Evolutionary conservation across 2,888 invertebrate genomes (phyloP), one percentile per base, ranked within the genome.

Genomic region (Odiellus spinosus): DNA sequence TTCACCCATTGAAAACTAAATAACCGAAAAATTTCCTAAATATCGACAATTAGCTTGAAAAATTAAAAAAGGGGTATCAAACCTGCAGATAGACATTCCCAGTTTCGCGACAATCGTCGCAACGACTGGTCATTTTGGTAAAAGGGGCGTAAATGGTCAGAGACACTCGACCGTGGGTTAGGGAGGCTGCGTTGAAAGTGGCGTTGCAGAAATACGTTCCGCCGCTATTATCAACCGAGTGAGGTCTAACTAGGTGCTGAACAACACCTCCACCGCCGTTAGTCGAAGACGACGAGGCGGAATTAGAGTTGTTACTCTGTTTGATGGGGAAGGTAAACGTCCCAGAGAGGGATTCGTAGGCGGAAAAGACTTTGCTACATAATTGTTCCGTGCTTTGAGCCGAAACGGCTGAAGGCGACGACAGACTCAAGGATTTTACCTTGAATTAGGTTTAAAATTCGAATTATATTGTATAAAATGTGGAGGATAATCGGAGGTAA

Each of bases 131-230:
- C 15, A 44, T 50, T 36, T 48, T 49, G 18, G 51, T 48, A 26
- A 55, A 54, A 2, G 54, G 49, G 15, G 51, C 46, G 2, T 50
- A 53, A 39, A 61, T 54, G 17, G 57, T 59, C 18, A 61, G 47
- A 19, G 59, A 53, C 10, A 61, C 55, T 14, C 60, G 54, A 11
- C 59, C 58, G 46, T 59, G 58, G 33, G 55, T 54, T 19, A 57
- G 47, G 21, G 56, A 51, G 10, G 50, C 52, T 14, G 58, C 58
- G 46, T 57, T 53, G 48, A 60, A 56, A 15, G 56, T 57, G 52
- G 59, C 58, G 19, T 55, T 56, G 19, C 56, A 56, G 5, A 46
- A 46, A 10, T 55, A 44, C 3, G 49, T 49, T 21, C 54, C 53
- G 26, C 42, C 47, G 2, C 46, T 51, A n/a, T n/a, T n/a, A n/a